Percentiles rank a stretch among this genome's conserved stretches.
These are phyloP conservation scores for Scaptomyza montana DNA, from an alignment of 1,140 invertebrate genomes.

Conservation along the genomic window DNA sequence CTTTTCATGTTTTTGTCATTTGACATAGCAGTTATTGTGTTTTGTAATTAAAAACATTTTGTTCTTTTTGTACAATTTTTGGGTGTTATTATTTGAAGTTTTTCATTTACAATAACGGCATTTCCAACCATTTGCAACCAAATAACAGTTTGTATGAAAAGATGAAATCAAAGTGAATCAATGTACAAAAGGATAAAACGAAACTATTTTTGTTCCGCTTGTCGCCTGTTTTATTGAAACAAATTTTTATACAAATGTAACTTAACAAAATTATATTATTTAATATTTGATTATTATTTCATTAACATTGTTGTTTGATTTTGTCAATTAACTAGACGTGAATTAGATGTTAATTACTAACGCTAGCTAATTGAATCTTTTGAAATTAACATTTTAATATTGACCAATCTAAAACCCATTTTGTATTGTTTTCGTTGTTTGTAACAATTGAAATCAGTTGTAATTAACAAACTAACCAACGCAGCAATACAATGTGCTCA, in stretches of 20 bases:
- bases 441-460: neutral
- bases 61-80: constrained; percentile 8
- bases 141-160: constrained; percentile 25
- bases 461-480: constrained; percentile 59
- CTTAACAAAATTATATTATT: constrained; percentile 49
- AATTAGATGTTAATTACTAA: constrained; percentile 66
- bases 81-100: constrained; percentile 9
- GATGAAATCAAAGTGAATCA: constrained; percentile 7
- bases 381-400: constrained; percentile 9
- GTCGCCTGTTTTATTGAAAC: constrained; percentile 80
- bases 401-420: constrained; percentile 19
- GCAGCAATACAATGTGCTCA: constrained; percentile 56
- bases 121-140: constrained; percentile 21
- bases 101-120: constrained; percentile 22
- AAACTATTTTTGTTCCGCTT: constrained; percentile 84
- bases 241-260: constrained; percentile 14
- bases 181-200: constrained; percentile 55
- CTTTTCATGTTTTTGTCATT: constrained; percentile 22
- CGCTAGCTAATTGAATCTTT: constrained; percentile 55
- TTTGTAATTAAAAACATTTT: constrained; percentile 7
- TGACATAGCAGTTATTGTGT: constrained; percentile 35
- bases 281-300: constrained; percentile 17
- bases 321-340: constrained; percentile 40
- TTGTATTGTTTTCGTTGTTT: constrained; percentile 46
- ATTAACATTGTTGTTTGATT: constrained; percentile 47